Conservation (phyloP, 1,140 invertebrate species). For the Geopemphigus sp. region DNA sequence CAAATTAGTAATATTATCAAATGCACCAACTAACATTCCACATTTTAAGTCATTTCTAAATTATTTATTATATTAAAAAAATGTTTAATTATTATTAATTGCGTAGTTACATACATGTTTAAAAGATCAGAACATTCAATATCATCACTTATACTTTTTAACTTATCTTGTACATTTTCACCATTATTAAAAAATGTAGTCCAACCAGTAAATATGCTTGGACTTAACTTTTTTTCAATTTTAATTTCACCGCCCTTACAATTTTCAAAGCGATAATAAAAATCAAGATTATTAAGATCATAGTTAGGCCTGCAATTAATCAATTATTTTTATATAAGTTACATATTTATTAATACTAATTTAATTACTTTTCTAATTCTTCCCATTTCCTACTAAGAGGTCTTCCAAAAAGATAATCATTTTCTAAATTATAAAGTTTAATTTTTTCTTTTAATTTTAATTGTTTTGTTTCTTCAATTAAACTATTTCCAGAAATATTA, state of each 20-base stretch:
- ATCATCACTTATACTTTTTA: conserved; percentile 15
- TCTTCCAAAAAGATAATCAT: conserved; percentile 42
- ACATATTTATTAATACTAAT: not conserved
- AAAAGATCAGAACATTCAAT: conserved; percentile 9
- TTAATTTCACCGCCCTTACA: conserved; percentile 24
- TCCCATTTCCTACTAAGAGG: conserved; percentile 9
- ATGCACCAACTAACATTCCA: conserved; percentile 39
- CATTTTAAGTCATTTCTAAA: conserved; percentile 9
- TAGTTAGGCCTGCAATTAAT: not conserved
- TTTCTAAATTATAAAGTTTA: not conserved
- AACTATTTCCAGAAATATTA: not conserved
- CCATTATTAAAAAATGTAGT: conserved; percentile 15
- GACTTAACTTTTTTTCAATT: conserved; percentile 37
- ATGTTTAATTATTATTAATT: not conserved
- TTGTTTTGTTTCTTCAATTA: conserved; percentile 3
- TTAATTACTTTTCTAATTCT: conserved; percentile 11
- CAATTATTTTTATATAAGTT: too few species aligned
- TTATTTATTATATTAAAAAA: not conserved
- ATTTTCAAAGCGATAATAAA: conserved; percentile 37
- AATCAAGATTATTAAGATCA: conserved; percentile 10
- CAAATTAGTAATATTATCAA: conserved; percentile 5
- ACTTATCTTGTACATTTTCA: conserved; percentile 31
- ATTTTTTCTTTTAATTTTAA: not conserved
- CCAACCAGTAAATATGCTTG: conserved; percentile 24
- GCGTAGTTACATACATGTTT: not conserved